These are phyloP conservation scores for Myxocyprinus asiaticus DNA, from an alignment of 2,113 vertebrate species.

Conservation along the genomic window DNA sequence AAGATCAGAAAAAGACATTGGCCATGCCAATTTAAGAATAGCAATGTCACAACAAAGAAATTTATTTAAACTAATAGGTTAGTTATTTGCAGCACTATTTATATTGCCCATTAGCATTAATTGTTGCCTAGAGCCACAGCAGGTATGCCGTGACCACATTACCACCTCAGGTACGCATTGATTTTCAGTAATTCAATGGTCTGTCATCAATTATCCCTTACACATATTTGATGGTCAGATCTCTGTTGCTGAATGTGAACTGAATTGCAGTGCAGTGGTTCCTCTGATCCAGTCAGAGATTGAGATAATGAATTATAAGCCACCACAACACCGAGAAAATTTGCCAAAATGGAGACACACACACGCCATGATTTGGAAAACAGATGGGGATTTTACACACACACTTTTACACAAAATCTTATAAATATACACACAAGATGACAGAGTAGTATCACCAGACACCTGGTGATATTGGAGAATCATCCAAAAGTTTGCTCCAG, in stretches of 20 bases:
- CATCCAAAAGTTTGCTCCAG: slow-evolving; percentile 43
- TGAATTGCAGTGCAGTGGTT: slow-evolving; percentile 3
- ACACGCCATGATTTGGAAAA: slow-evolving; percentile 43
- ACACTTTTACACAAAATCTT: neutral
- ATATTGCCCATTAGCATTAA: too few species aligned
- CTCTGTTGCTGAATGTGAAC: slow-evolving; percentile 20
- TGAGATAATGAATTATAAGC: slow-evolving; percentile 6
- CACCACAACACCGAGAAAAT: slow-evolving; percentile 21
- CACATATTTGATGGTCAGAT: neutral
- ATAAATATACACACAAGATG: slow-evolving; percentile 17
- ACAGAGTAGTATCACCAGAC: slow-evolving; percentile 23
- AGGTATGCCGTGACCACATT: too few species aligned
- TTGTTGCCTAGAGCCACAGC: too few species aligned
- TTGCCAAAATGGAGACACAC: slow-evolving; percentile 34
- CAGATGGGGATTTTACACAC: slow-evolving; percentile 38
- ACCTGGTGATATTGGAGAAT: slow-evolving; percentile 40
- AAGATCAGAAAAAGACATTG: too few species aligned
- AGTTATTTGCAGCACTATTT: too few species aligned
- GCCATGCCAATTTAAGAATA: too few species aligned
- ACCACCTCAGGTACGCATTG: too few species aligned
- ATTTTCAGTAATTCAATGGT: too few species aligned
- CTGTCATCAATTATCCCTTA: too few species aligned
- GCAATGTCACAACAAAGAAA: too few species aligned
- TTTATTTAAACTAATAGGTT: too few species aligned
- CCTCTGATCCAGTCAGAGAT: neutral